Conservation (phyloP, 1,140 invertebrate species). For the Protaetia brevitarsis region DNA sequence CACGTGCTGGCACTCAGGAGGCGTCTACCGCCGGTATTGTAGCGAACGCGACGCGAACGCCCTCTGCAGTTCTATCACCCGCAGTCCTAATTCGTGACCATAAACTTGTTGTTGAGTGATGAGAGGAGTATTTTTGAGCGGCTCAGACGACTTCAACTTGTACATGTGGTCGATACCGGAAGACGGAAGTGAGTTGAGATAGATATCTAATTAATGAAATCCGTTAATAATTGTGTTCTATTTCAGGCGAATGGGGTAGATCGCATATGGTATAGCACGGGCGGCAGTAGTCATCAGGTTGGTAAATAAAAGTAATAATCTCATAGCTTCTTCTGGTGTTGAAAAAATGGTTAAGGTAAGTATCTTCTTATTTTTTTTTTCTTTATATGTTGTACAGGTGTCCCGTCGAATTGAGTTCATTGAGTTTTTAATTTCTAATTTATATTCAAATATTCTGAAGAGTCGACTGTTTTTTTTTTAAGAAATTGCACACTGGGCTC, state of each 20-base stretch:
- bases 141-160: slow-evolving; percentile 92
- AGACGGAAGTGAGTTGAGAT: slow-evolving; percentile 52
- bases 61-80: slow-evolving; percentile 83
- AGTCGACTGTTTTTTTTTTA: too few relatives aligned
- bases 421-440: too few relatives aligned
- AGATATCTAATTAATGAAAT: slow-evolving; percentile 35
- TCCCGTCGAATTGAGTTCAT: too few relatives aligned
- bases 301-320: slow-evolving; percentile 78
- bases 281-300: slow-evolving; percentile 96
- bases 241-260: slow-evolving; percentile 48
- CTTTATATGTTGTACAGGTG: too few relatives aligned
- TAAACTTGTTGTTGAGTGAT: slow-evolving; percentile 90
- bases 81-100: slow-evolving; percentile 95
- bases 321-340: slow-evolving; percentile 91
- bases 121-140: slow-evolving; percentile 88
- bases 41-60: slow-evolving; percentile 65
- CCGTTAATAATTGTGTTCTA: slow-evolving; percentile 32
- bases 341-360: slow-evolving; percentile 89
- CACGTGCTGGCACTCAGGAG: slow-evolving; percentile 79
- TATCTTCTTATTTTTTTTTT: too few relatives aligned
- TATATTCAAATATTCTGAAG: too few relatives aligned
- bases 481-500: too few relatives aligned
- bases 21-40: slow-evolving; percentile 80
- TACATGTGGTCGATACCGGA: slow-evolving; percentile 90
- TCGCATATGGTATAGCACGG: slow-evolving; percentile 82